These are phyloP conservation scores for Notothenia rossii DNA, from an alignment of 2,113 vertebrate genomes.

Conservation along the genomic window DNA sequence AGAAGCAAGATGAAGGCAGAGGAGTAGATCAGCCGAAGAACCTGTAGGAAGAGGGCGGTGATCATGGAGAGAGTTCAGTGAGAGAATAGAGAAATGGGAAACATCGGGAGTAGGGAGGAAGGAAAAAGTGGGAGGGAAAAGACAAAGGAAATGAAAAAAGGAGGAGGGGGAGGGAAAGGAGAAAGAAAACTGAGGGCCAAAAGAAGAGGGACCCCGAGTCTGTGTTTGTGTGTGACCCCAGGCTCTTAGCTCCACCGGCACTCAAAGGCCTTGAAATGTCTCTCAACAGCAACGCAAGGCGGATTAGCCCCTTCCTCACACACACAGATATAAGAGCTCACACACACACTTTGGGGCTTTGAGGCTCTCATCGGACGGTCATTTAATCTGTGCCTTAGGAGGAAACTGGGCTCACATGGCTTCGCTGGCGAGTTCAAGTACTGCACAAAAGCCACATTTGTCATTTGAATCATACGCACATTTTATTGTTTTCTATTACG, in stretches of 20 bases:
- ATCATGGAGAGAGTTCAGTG: background rate
- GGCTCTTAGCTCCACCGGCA: slow-evolving; percentile 39
- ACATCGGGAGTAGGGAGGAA: slow-evolving; percentile 17
- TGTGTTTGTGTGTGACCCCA: slow-evolving; percentile 49
- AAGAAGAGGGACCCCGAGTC: slow-evolving; percentile 27
- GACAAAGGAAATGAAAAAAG: slow-evolving; percentile 52
- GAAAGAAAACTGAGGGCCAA: slow-evolving; percentile 4
- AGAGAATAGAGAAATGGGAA: slow-evolving; percentile 51
- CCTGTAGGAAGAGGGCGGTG: slow-evolving; percentile 15
- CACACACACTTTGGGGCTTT: slow-evolving; percentile 1
- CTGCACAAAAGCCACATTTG: background rate
- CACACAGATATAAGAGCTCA: background rate
- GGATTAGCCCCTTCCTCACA: slow-evolving; percentile 51
- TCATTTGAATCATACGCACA: background rate
- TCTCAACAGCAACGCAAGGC: slow-evolving; percentile 61
- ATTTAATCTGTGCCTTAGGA: slow-evolving; percentile 35
- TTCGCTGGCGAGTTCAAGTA: background rate
- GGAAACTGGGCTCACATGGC: slow-evolving; percentile 15
- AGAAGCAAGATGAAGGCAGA: background rate
- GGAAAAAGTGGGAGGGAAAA: slow-evolving; percentile 41
- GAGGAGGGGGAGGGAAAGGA: slow-evolving; percentile 17
- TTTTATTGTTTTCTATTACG: background rate
- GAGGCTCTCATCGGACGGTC: slow-evolving; percentile 19
- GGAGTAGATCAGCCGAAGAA: background rate
- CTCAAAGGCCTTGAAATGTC: slow-evolving; percentile 66